Percentiles rank a stretch among this genome's conserved stretches.
These are phyloP conservation scores for Cyclina sinensis DNA, from an alignment of 1,140 invertebrate genomes.

Conservation along the genomic window DNA sequence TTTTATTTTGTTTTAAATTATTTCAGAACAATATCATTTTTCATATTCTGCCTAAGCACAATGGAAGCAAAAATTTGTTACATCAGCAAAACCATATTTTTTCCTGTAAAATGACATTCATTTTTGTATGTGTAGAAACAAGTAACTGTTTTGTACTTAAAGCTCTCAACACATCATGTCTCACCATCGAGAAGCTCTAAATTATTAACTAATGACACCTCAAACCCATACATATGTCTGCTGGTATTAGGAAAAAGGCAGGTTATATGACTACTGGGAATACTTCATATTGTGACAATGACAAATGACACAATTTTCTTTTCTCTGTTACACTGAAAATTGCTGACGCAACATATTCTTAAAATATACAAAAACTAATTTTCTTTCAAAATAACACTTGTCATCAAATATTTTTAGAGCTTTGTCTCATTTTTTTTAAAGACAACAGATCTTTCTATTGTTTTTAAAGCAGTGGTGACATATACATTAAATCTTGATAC, in stretches of 20 bases:
- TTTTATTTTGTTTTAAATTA: no score
- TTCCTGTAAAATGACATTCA: not conserved
- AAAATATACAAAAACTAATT: no score
- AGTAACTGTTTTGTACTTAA: not conserved
- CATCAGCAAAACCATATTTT: not conserved
- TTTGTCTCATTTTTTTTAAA: no score
- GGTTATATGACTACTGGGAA: not conserved
- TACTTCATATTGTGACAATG: not conserved
- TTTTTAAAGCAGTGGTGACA: no score
- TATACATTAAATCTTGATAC: no score
- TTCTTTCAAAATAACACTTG: no score
- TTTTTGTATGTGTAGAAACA: not conserved
- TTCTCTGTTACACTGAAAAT: no score
- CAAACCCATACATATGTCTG: not conserved
- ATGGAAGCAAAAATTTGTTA: not conserved
- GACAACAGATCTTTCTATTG: no score
- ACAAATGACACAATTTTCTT: not conserved
- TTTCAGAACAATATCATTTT: no score
- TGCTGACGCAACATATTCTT: no score
- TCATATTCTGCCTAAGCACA: no score
- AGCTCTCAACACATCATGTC: not conserved
- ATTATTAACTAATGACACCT: constrained; percentile 48
- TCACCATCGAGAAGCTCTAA: not conserved
- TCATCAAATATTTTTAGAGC: no score
- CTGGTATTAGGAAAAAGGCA: not conserved